Conservation (phyloP, 2,113 vertebrate species). For the Patagioenas fasciata region DNA sequence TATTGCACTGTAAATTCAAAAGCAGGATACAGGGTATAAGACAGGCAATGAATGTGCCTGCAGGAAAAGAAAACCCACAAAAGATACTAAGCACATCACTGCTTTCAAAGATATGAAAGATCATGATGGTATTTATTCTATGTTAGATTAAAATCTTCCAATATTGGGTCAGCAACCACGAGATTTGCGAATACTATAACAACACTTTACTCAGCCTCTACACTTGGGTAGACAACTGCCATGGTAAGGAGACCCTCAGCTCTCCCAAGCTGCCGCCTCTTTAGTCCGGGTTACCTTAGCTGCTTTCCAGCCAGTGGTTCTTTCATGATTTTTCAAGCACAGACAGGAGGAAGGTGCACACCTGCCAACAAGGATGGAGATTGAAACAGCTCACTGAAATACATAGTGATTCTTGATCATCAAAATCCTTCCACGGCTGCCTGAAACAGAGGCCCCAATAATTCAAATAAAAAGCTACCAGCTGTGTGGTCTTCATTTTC, state of each 20-base stretch:
- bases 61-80: neutral
- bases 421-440: neutral
- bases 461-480: neutral
- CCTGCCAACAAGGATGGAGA: neutral
- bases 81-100: neutral
- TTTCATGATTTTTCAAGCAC: neutral
- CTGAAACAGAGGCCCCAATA: neutral
- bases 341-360: neutral
- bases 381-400: neutral
- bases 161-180: neutral
- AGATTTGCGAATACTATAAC: neutral
- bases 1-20: neutral
- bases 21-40: neutral
- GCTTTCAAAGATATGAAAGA: neutral
- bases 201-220: neutral
- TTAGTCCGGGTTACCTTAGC: neutral
- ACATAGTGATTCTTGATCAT: neutral
- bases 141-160: neutral
- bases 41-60: neutral
- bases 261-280: neutral
- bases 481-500: neutral
- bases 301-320: neutral
- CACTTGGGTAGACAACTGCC: neutral
- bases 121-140: neutral
- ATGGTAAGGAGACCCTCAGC: neutral